Conservation (phyloP, 2,113 vertebrate species). For the Vidua macroura region DNA sequence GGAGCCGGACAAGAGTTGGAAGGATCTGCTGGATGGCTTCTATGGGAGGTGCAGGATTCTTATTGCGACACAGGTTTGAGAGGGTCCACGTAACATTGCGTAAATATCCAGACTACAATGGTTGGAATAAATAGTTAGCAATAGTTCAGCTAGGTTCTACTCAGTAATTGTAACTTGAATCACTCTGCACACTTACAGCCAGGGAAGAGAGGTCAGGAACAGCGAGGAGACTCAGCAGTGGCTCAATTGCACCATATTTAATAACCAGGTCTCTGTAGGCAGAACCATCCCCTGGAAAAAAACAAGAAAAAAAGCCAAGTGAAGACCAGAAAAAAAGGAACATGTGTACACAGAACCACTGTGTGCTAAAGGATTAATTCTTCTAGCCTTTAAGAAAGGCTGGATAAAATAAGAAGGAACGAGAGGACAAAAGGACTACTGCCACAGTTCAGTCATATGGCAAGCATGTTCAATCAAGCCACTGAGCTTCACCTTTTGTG, state of each 20-base stretch:
- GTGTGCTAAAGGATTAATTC: background rate
- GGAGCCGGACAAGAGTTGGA: conserved; percentile 81
- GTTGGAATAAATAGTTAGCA: background rate
- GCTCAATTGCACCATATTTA: conserved; percentile 84
- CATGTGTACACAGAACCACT: background rate
- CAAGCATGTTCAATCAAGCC: background rate
- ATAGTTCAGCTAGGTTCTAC: background rate
- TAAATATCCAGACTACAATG: conserved; percentile 82
- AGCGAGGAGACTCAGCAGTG: conserved; percentile 80
- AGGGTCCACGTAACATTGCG: conserved; percentile 95
- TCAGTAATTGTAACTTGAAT: background rate
- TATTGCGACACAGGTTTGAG: conserved; percentile 98
- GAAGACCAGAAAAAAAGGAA: background rate
- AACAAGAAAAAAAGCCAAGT: background rate
- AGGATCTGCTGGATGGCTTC: conserved; percentile 86
- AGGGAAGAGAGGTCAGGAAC: conserved; percentile 81
- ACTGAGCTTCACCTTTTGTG: background rate
- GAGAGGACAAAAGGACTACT: background rate
- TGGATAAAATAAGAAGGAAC: background rate
- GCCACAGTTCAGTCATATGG: background rate
- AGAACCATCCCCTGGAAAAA: conserved; percentile 84
- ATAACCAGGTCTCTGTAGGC: conserved; percentile 88
- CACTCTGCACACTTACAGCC: conserved; percentile 76
- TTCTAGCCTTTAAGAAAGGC: background rate
- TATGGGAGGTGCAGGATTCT: conserved; percentile 91